phyloP scores from a whole-genome alignment of 2,797 vertebrate species.

The Parambassis ranga region DNA sequence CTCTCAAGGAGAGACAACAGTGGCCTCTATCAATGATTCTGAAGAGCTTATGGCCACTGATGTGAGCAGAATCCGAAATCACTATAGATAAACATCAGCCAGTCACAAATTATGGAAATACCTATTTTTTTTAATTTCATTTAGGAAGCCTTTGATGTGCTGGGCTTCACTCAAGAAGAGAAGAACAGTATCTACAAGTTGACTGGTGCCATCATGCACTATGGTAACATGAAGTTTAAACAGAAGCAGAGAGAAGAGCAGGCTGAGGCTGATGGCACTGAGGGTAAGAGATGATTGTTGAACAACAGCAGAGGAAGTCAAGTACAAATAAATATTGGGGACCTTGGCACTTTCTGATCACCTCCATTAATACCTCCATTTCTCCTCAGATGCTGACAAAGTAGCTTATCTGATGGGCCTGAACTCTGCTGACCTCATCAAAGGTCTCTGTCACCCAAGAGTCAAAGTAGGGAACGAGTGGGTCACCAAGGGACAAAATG shows the following conservation, averaged over 20 bases:
- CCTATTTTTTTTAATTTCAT: background rate
- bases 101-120: background rate
- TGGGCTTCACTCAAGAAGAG: conserved; percentile 69
- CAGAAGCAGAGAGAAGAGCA: conserved; percentile 89
- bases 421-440: conserved; percentile 92
- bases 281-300: conserved; percentile 66
- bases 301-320: no score
- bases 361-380: no score
- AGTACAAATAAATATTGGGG: no score
- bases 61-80: conserved; percentile 66
- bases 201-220: conserved; percentile 87
- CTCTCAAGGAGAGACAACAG: conserved; percentile 90
- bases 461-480: conserved; percentile 87
- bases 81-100: background rate
- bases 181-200: conserved; percentile 88
- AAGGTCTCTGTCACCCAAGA: conserved; percentile 89
- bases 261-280: conserved; percentile 87
- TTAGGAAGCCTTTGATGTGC: conserved; percentile 85
- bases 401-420: conserved; percentile 89
- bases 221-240: conserved; percentile 92
- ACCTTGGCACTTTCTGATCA: no score
- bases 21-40: conserved; percentile 87
- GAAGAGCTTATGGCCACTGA: conserved; percentile 91
- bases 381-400: conserved; percentile 85
- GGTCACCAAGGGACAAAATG: conserved; percentile 88